Conservation (phyloP, 2,797 vertebrate genomes). For the Rhodeus uyekii region DNA sequence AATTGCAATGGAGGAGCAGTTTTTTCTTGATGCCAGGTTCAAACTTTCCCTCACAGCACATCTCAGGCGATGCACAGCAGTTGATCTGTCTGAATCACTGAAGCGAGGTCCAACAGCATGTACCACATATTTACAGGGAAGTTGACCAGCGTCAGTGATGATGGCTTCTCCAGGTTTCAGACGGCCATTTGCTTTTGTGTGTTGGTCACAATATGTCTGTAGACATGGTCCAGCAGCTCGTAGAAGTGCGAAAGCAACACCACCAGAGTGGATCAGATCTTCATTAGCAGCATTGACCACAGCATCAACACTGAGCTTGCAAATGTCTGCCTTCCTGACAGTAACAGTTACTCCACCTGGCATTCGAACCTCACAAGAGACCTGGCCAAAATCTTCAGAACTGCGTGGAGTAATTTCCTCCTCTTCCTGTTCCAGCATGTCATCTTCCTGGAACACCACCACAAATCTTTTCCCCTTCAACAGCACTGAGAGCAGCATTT, state of each 20-base stretch:
- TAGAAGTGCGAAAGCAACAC: conserved; percentile 74
- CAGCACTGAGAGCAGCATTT: conserved; percentile 54
- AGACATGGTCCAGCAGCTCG: conserved; percentile 79
- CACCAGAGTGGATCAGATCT: conserved; percentile 74
- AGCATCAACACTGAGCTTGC: conserved; percentile 69
- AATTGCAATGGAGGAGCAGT: conserved; percentile 77
- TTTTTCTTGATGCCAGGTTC: conserved; percentile 60
- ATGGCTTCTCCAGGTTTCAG: conserved; percentile 65
- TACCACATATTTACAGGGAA: conserved; percentile 81
- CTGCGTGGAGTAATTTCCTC: conserved; percentile 24
- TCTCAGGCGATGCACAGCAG: conserved; percentile 55
- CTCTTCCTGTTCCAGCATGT: conserved; percentile 49
- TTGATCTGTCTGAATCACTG: neutral
- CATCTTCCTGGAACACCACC: conserved; percentile 71
- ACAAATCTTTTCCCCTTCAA: conserved; percentile 69
- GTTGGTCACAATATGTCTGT: conserved; percentile 71
- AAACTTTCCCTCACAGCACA: conserved; percentile 72
- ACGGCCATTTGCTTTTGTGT: conserved; percentile 54
- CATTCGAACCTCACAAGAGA: conserved; percentile 61
- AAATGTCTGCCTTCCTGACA: conserved; percentile 77
- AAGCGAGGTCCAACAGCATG: conserved; percentile 86
- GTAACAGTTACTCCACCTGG: conserved; percentile 69
- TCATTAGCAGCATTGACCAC: conserved; percentile 87
- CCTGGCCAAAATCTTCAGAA: neutral
- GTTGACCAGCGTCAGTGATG: conserved; percentile 67